phyloP scores from a whole-genome alignment of 35 echinoderm and acorn worm genomes.

The Holothuria glaberrima region DNA sequence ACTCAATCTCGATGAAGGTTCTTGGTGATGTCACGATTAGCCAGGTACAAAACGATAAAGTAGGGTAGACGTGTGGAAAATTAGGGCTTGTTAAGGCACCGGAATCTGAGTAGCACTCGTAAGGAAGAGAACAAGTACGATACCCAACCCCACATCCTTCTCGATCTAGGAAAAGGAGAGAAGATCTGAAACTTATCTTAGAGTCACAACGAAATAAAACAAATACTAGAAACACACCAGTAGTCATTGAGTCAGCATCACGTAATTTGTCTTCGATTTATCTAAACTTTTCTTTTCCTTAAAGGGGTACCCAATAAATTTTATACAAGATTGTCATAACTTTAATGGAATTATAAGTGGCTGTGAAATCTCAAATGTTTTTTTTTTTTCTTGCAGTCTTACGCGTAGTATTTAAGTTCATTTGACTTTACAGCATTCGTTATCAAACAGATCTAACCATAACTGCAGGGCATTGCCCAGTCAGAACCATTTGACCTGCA shows the following conservation, averaged over 20 bases:
- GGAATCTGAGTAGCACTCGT: conserved; percentile 32
- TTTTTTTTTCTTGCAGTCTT: no score
- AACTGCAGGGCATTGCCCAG: no score
- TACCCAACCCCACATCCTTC: conserved; percentile 70
- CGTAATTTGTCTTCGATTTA: no score
- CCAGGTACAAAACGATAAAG: conserved; percentile 66
- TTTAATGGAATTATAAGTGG: background rate
- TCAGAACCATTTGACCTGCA: no score
- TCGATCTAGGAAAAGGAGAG: conserved; percentile 34
- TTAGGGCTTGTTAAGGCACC: conserved; percentile 70
- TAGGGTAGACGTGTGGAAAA: conserved; percentile 55
- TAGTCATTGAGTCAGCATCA: no score
- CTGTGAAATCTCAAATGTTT: background rate
- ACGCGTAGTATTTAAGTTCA: no score
- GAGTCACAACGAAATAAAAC: background rate
- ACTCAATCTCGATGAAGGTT: conserved; percentile 70
- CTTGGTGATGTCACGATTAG: conserved; percentile 45
- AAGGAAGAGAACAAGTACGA: conserved; percentile 2
- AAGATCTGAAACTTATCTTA: no score
- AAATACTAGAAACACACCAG: no score
- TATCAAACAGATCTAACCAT: no score
- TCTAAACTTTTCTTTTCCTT: no score
- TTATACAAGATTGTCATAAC: background rate
- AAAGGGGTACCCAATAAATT: background rate
- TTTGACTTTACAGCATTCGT: no score